Base-by-base conservation (phyloP, 53 echinoderm and acorn worm species). In the Luidia sarsii region DNA sequence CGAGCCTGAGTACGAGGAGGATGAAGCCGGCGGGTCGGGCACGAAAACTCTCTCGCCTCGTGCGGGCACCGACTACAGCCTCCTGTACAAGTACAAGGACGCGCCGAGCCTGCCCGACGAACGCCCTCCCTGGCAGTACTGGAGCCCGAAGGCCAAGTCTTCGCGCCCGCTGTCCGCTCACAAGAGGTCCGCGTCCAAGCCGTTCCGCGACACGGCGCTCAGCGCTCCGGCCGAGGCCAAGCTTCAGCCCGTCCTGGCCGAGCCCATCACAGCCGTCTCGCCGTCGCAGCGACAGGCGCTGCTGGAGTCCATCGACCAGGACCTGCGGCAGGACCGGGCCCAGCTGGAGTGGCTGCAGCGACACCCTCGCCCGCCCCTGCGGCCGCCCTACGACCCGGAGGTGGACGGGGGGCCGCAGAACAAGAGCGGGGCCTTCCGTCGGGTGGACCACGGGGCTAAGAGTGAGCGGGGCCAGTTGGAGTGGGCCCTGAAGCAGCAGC, bases 381-480 rank as follows among this genome's bases (percentile, higher is more conserved):
- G 64, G 4, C 80, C 70, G 22, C 73, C 63, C 29, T 65, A 84
- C 19, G 65, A 67, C 2, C 65, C 63, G 2, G 68, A 74, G 9
- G 80, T 79, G 9, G 65, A 60, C 61, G 57, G 45, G 11, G 89
- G 93, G 18, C 89, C 87, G 13, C 65, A 71, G 15, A 89, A 92
- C 35, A 43, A 67, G 48, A 82, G 83, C 4, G 65, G 80, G 39
- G 67, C 53, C 8, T 92, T 92, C 83, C 86, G 67, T 25, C 83
- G 67, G 18, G 89, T 91, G 32, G 64, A 90, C 31, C 72, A 89
- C 27, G 39, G 45, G 16, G 64, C 92, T 15, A 87, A 75, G 77
- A 89, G 86, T 85, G 95, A 92, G 49, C 81, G 90, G n/a, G 90
- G 88, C 35, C 72, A 86, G 37, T 49, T 94, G 53, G 94, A 99